Evolutionary conservation across 2,888 invertebrate genomes (phyloP).

Genomic region (Netelia inedita): DNA sequence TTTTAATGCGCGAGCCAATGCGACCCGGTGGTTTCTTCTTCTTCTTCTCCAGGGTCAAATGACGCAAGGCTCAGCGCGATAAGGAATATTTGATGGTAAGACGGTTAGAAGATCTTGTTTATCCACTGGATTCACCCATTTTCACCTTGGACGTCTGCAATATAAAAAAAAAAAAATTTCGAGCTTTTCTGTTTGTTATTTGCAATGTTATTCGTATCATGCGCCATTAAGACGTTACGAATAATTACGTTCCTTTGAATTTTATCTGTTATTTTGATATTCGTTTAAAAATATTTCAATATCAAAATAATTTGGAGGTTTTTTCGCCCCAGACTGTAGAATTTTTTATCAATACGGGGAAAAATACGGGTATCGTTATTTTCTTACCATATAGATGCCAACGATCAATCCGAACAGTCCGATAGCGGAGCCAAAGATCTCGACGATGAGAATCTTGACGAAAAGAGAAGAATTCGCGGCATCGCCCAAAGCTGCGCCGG

Average conservation of each 20-base stretch:
- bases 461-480: conserved; percentile 98
- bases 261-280: too few species aligned
- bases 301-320: too few species aligned
- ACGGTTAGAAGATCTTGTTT: conserved; percentile 31
- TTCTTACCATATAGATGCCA: conserved; percentile 94
- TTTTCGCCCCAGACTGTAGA: too few species aligned
- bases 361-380: conserved; percentile 6
- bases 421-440: conserved; percentile 99
- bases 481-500: conserved; percentile 98
- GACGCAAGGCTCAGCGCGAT: conserved; percentile 47
- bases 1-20: conserved; percentile 15
- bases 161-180: conserved; percentile 47
- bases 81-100: conserved; percentile 45
- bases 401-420: conserved; percentile 99
- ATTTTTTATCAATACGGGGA: background rate
- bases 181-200: background rate
- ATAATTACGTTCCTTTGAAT: too few species aligned
- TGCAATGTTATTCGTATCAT: too few species aligned
- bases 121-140: conserved; percentile 89
- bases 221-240: too few species aligned
- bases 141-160: conserved; percentile 90
- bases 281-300: too few species aligned
- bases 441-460: conserved; percentile 99
- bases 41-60: conserved; percentile 6
- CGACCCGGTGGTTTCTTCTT: background rate